Base-by-base conservation (phyloP, 2,888 invertebrate genomes). In the Aethes cnicana region DNA sequence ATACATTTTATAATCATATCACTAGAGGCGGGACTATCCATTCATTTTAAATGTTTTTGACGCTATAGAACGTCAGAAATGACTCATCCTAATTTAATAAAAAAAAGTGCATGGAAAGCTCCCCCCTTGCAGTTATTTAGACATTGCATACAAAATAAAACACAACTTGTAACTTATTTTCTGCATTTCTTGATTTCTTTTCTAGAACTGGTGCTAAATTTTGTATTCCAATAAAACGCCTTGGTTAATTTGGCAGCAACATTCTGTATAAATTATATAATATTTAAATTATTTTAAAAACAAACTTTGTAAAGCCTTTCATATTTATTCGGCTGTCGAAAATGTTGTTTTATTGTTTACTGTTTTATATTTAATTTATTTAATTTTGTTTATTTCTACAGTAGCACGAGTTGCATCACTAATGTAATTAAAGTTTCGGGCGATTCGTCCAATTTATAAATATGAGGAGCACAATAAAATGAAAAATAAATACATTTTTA, bases 1-100 rank as follows among this genome's bases (percentile, higher is more conserved):
- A 83, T 83, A 81, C 81, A 83, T 85, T 89, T 88, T 87, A 77
- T 86, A 85, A 88, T 84, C 88, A 89, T 89, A 89, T 89, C 88
- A 89, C 76, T 68, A 44, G 43, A 32, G 35, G 50, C 16, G 50
- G 28, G 21, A 36, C 46, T 52, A 37, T 46, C 44, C 33, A 23
- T 25, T 20, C 44, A 52, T 52, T 37, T 46, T 32, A 52, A 20
- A 18, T 11, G 14, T 28, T 25, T 17, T 12, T 50, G 43, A 20
- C 35, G 39, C 21, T n/a, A 49, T 7, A 21, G 12, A 7, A 42
- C 18, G 16, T 49, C 28, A 32, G n/a, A n/a, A n/a, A 18, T 26
- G 18, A 33, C 30, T 46, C 46, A 46, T 32, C 37, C 39, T 46
- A 37, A 32, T 39, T 39, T 18, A 39, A 52, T 42, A 41, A 18